Evolutionary conservation across 2,888 invertebrate genomes (phyloP), one percentile per base, ranked within the genome.

Genomic region (Nysson spinosus): DNA sequence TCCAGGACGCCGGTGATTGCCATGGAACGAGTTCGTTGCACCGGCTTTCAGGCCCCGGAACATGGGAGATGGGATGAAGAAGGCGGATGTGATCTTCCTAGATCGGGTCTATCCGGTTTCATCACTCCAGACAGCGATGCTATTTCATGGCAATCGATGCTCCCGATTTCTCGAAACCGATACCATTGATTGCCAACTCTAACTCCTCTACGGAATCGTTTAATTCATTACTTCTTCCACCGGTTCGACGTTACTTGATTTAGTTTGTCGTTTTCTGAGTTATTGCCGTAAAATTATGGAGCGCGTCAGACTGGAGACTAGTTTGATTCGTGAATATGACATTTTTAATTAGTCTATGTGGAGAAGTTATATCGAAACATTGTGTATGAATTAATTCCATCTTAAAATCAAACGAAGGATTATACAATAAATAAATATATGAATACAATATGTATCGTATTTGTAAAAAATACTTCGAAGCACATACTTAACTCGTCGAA

Each of bases 21-120:
- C 17, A 44, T 14, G 47, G 39, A 60, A 34, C 55, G 76, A 28
- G 76, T 72, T 72, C 76, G 62, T 75, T 72, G 67, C 75, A 67
- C 75, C 67, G 44, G 7, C 17, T 12, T 46, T 66, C 52, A 66
- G 44, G 37, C 37, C 11, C 46, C 60, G 60, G 68, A 67, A 61
- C 67, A 46, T n/a, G 35, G 2, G 50, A 54, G 68, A 61, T 47
- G 54, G 42, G 42, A 61, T 61, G 3, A 4, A 68, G 69, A 32
- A 68, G 68, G 68, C 68, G 68, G 69, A 68, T 66, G 66, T 37
- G 67, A 66, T 67, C 58, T 37, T 58, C 43, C 58, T 68, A 68
- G 68, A 68, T 68, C 68, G 30, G 61, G 68, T 68, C 69, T 68
- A 51, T 34, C 42, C 28, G 55, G n/a, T 54, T 47, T n/a, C 54